A percentile compares a stretch with the other conserved stretches of the same genome.
Evolutionary conservation across 2,113 vertebrate species (phyloP).

Genomic region (Morphnarchus princeps): DNA sequence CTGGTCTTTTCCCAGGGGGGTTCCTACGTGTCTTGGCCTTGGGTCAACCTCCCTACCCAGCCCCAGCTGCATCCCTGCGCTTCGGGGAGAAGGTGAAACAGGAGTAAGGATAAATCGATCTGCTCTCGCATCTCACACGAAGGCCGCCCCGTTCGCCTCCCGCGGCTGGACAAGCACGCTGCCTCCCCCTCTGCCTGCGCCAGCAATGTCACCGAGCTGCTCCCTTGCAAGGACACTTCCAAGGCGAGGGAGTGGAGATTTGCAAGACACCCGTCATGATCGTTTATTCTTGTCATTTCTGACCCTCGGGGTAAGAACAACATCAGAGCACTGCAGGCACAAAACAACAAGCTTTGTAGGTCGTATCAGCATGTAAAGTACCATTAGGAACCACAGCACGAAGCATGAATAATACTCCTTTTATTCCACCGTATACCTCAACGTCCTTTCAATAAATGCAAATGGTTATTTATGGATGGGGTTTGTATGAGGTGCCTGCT

Average conservation of each 20-base stretch:
- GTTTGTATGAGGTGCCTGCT: neutral
- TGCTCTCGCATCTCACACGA: fast-evolving
- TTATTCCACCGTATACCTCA: constrained; percentile 29
- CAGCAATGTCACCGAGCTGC: neutral
- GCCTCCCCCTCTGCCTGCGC: neutral
- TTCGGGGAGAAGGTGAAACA: neutral
- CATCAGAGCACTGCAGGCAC: constrained; percentile 22
- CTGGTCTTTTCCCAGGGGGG: fast-evolving
- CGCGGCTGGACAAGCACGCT: fast-evolving
- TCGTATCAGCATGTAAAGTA: neutral
- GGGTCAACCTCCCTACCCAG: neutral
- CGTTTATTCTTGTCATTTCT: constrained; percentile 17
- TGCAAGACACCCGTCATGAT: neutral
- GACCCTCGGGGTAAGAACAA: constrained; percentile 18
- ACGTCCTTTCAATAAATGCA: constrained; percentile 10
- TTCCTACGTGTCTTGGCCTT: fast-evolving
- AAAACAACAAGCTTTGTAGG: constrained; percentile 34
- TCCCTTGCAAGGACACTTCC: constrained; percentile 17
- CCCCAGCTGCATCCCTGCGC: neutral
- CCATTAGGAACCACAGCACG: constrained; percentile 17
- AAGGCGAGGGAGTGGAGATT: neutral
- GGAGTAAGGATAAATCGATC: fast-evolving
- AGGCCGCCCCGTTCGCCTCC: neutral
- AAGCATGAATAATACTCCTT: neutral
- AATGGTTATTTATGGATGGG: neutral